Evolutionary conservation across 2,888 invertebrate species (phyloP).

Genomic region (Meliscaeva auricollis): DNA sequence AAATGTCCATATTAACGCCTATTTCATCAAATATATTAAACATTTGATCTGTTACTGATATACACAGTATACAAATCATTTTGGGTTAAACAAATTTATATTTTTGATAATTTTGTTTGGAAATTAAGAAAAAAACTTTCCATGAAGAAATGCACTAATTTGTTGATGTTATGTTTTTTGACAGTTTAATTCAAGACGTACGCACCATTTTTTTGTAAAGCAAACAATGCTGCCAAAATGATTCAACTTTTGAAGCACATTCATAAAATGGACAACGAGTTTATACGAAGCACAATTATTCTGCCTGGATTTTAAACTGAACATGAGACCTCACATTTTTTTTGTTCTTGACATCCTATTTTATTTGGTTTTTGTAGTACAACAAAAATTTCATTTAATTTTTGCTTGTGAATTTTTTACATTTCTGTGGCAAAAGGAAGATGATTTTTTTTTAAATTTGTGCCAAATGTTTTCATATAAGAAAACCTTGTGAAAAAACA

Average conservation of each 20-base stretch:
- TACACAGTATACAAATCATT: conserved; percentile 56
- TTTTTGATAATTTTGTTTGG: neutral
- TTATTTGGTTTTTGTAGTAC: no score
- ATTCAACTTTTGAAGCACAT: neutral
- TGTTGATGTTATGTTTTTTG: conserved; percentile 57
- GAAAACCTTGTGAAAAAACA: no score
- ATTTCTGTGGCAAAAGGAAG: no score
- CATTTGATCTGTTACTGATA: conserved; percentile 23
- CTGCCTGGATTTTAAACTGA: no score
- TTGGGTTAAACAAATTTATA: neutral
- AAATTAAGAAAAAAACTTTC: neutral
- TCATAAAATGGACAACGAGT: no score
- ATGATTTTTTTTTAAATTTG: no score
- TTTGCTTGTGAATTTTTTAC: no score
- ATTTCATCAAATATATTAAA: conserved; percentile 44
- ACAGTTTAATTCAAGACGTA: conserved; percentile 5
- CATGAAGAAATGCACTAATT: conserved; percentile 26
- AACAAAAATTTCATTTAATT: no score
- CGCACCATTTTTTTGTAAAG: conserved; percentile 1
- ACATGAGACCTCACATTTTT: no score
- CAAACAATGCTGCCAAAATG: neutral
- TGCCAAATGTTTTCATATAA: no score
- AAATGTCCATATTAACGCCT: conserved; percentile 67
- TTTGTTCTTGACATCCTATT: no score
- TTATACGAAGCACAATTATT: no score